Percentiles rank a stretch among this genome's conserved stretches.
phyloP scores from a whole-genome alignment of 1,140 invertebrate genomes.

The Eciton burchellii region DNA sequence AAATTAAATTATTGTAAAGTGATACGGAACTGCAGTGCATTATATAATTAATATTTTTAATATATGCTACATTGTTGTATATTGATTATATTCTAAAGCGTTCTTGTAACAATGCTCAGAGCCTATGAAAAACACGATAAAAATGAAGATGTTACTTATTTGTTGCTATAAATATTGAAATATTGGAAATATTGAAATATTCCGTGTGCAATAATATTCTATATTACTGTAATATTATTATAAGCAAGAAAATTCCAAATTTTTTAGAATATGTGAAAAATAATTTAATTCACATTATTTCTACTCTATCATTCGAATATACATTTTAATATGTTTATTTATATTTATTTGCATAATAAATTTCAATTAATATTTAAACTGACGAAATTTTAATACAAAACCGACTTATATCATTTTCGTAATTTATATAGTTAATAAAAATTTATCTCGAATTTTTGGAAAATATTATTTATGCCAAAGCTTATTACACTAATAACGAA shows the following conservation, averaged over 20 bases:
- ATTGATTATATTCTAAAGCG: background rate
- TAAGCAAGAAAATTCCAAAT: background rate
- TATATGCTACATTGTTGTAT: background rate
- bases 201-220: background rate
- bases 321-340: conserved; percentile 11
- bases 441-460: background rate
- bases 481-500: conserved; percentile 5
- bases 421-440: background rate
- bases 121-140: background rate
- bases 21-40: background rate
- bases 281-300: background rate
- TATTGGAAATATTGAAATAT: background rate
- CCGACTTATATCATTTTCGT: background rate
- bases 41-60: conserved; percentile 8
- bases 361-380: background rate
- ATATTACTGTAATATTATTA: conserved; percentile 7
- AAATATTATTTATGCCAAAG: conserved; percentile 29
- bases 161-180: background rate
- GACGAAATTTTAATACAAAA: background rate
- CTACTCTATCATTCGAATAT: conserved; percentile 5
- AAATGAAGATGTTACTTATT: background rate
- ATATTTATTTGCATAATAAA: background rate
- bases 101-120: background rate
- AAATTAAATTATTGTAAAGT: conserved; percentile 10
- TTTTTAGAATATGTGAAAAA: background rate